Evolutionary conservation across 2,888 invertebrate species (phyloP).

Genomic region (Heliothis peltigera): DNA sequence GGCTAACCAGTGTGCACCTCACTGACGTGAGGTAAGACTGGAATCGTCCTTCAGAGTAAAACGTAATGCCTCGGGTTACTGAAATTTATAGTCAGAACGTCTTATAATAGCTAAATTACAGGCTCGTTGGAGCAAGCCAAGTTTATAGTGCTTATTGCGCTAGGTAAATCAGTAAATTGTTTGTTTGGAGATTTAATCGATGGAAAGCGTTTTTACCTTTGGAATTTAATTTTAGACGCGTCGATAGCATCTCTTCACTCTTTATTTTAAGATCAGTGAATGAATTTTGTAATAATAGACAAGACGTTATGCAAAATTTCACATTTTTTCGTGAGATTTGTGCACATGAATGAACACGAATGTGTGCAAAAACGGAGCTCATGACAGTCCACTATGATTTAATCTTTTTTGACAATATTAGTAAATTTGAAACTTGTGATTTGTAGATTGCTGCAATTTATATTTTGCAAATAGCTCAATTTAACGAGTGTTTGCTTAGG

Average conservation of each 20-base stretch:
- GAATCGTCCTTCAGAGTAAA: constrained; percentile 40
- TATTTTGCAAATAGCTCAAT: no score
- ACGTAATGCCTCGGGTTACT: constrained; percentile 37
- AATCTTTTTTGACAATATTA: no score
- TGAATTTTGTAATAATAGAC: constrained; percentile 34
- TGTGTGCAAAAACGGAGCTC: background rate
- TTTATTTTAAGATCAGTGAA: constrained; percentile 48
- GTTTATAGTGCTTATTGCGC: constrained; percentile 43
- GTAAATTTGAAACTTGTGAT: no score
- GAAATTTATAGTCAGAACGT: constrained; percentile 35
- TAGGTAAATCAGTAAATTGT: constrained; percentile 44
- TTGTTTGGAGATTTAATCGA: constrained; percentile 46
- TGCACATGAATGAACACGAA: no score
- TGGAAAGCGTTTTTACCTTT: constrained; percentile 24
- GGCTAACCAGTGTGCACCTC: constrained; percentile 35
- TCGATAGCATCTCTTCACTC: constrained; percentile 12
- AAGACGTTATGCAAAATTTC: constrained; percentile 16
- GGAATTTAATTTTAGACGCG: constrained; percentile 26
- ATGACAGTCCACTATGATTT: constrained; percentile 2
- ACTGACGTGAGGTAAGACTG: constrained; percentile 36
- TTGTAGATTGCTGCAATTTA: no score
- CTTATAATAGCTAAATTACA: constrained; percentile 43
- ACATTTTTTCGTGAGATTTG: background rate
- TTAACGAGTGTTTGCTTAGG: constrained; percentile 42
- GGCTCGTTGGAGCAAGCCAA: constrained; percentile 28